phyloP scores from a whole-genome alignment of 2,888 invertebrate genomes.

The Melanophora roralis region DNA sequence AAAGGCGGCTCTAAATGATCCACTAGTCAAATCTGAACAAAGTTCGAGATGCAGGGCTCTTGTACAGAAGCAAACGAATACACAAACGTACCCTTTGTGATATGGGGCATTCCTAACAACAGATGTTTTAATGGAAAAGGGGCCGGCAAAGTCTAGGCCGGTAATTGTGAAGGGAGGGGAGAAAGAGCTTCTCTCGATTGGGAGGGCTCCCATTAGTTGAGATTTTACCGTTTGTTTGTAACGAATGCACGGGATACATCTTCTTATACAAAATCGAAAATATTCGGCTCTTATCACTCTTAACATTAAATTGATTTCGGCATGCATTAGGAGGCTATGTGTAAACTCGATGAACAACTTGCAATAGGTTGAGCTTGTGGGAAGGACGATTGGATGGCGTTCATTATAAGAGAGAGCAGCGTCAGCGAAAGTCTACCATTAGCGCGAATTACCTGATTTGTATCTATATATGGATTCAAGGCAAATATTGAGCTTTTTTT shows the following conservation, averaged over 20 bases:
- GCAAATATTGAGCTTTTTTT: constrained; percentile 12
- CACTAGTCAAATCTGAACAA: too few relatives aligned
- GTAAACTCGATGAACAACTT: constrained; percentile 19
- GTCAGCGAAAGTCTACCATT: too few relatives aligned
- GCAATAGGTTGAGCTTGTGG: constrained; percentile 5
- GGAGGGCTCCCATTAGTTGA: constrained; percentile 45
- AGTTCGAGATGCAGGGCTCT: too few relatives aligned
- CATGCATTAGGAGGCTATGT: constrained; percentile 42
- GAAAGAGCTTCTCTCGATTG: constrained; percentile 20
- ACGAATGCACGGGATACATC: constrained; percentile 25
- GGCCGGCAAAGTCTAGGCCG: constrained; percentile 49
- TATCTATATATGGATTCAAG: too few relatives aligned
- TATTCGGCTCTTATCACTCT: constrained; percentile 19
- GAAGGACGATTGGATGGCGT: constrained; percentile 34
- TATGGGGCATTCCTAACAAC: neutral
- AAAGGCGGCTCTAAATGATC: too few relatives aligned
- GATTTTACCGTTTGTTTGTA: constrained; percentile 31
- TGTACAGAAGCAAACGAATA: constrained; percentile 43
- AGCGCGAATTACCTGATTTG: too few relatives aligned
- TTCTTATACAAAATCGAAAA: constrained; percentile 28
- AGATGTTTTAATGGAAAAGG: constrained; percentile 44
- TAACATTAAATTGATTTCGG: constrained; percentile 36
- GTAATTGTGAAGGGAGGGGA: constrained; percentile 31
- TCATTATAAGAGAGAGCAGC: constrained; percentile 8
- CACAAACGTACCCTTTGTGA: constrained; percentile 29